phyloP scores from a whole-genome alignment of 2,113 vertebrate genomes.

The Triplophysa siluroides region DNA sequence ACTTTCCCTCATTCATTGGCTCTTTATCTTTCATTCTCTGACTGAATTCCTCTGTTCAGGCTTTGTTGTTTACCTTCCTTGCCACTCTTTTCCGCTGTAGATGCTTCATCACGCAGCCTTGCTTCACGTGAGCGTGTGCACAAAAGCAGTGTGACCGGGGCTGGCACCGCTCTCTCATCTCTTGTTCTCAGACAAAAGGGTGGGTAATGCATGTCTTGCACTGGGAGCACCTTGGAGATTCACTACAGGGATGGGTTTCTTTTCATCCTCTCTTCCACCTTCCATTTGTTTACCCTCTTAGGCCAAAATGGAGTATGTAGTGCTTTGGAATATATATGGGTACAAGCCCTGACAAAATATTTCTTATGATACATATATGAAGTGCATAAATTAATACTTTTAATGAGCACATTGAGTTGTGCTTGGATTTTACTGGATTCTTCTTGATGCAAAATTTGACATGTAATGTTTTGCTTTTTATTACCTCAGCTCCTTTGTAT shows the following conservation, averaged over 20 bases:
- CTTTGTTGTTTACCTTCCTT: constrained; percentile 86
- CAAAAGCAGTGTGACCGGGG: constrained; percentile 91
- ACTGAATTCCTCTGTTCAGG: constrained; percentile 79
- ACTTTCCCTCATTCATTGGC: constrained; percentile 67
- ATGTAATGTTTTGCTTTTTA: constrained; percentile 47
- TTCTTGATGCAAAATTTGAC: constrained; percentile 29
- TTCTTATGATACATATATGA: background rate
- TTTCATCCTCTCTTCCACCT: constrained; percentile 61
- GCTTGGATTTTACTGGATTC: constrained; percentile 22
- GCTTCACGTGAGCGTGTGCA: constrained; percentile 94
- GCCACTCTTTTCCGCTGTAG: constrained; percentile 94
- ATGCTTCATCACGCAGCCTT: constrained; percentile 93
- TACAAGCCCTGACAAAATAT: constrained; percentile 12
- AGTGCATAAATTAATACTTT: too few species aligned
- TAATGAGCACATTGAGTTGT: too few species aligned
- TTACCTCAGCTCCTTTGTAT: constrained; percentile 36
- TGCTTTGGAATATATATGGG: constrained; percentile 14
- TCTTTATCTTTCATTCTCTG: constrained; percentile 65
- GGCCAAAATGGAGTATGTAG: constrained; percentile 25
- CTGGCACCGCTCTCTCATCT: constrained; percentile 93
- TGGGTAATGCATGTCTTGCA: constrained; percentile 85
- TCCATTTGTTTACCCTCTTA: constrained; percentile 50
- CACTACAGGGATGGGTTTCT: constrained; percentile 63
- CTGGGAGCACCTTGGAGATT: constrained; percentile 48
- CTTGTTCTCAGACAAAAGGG: constrained; percentile 95